Evolutionary conservation across 2,797 vertebrate genomes (phyloP).

Genomic region (Paratrypauchen microcephalus): DNA sequence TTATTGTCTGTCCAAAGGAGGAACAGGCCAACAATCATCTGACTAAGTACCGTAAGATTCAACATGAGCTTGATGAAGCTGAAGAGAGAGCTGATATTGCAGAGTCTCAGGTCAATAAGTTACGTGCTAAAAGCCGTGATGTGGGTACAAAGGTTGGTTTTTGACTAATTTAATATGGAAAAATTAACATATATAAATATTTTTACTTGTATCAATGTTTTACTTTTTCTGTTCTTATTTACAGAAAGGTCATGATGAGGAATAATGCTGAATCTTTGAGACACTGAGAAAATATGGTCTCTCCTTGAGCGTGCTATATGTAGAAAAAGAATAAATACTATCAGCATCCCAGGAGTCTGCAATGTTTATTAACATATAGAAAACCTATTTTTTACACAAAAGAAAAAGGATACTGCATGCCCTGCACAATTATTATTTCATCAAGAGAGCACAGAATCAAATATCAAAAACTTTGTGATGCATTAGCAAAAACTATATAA

Average conservation of each 20-base stretch:
- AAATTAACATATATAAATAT: background rate
- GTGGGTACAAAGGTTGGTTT: conserved; percentile 81
- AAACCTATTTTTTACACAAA: background rate
- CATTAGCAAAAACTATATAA: too few species aligned
- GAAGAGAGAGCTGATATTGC: conserved; percentile 88
- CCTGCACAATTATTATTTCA: background rate
- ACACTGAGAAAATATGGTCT: conserved; percentile 33
- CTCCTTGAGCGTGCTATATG: conserved; percentile 61
- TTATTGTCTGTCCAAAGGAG: conserved; percentile 69
- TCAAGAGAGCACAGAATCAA: too few species aligned
- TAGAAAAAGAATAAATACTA: conserved; percentile 52
- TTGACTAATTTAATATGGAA: background rate
- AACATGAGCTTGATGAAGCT: conserved; percentile 90
- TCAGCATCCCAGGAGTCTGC: conserved; percentile 45
- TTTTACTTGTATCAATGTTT: background rate
- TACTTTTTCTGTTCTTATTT: conserved; percentile 19
- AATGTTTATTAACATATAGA: conserved; percentile 5
- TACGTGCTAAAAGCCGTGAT: conserved; percentile 85
- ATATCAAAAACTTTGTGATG: too few species aligned
- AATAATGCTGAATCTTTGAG: conserved; percentile 54
- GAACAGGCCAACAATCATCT: conserved; percentile 85
- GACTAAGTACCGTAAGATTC: conserved; percentile 85
- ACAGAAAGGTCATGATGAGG: conserved; percentile 64
- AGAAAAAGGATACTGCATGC: background rate
- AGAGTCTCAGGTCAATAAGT: conserved; percentile 89